Evolutionary conservation across 2,113 vertebrate genomes (phyloP), one percentile per base, ranked within the genome.

Genomic region (Neopipo cinnamomea): DNA sequence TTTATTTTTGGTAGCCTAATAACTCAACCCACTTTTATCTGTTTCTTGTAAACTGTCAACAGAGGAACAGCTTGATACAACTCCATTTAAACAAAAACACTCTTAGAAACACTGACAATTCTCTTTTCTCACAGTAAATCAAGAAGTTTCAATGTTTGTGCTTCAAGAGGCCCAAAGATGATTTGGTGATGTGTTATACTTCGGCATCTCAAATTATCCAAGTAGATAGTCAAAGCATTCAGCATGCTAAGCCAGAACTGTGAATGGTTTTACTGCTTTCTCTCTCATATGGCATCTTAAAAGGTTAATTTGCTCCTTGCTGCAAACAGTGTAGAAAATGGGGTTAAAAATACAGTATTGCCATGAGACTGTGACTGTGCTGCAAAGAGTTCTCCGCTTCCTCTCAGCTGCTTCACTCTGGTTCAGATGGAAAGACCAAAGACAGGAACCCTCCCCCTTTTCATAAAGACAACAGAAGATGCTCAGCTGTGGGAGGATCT

Each of bases 401-500:
- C 23, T 46, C 61, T 84, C 35, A 84, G 11, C 25, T 58, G 10
- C 17, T 80, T 59, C 20, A 12, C 11, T 39, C 49, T 44, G 19
- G 22, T 7, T 11, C 14, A 41, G 17, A 50, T 9, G 2, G 21
- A 81, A 76, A 14, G 23, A 37, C 2, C 2, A 41, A 74, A 52
- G 28, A 74, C 28, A 72, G 6, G 7, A 88, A 21, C 1, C 0
- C 75, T 61, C 24, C 11, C 50, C 11, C 30, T 83, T 33, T 79
- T 87, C 33, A 20, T 19, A 74, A 53, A 42, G 5, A 14, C 22
- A 74, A 21, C 4, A 77, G n/a, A 77, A 77, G 8, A 71, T 47
- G 12, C 2, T 2, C 14, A 24, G 8, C 12, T n/a, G 0, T 2
- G 4, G 16, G 2, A 84, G 5, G 6, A 6, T 81, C 6, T 70